These are phyloP conservation scores for Epinotia ramella DNA, from an alignment of 2,888 invertebrate species.

Conservation along the genomic window DNA sequence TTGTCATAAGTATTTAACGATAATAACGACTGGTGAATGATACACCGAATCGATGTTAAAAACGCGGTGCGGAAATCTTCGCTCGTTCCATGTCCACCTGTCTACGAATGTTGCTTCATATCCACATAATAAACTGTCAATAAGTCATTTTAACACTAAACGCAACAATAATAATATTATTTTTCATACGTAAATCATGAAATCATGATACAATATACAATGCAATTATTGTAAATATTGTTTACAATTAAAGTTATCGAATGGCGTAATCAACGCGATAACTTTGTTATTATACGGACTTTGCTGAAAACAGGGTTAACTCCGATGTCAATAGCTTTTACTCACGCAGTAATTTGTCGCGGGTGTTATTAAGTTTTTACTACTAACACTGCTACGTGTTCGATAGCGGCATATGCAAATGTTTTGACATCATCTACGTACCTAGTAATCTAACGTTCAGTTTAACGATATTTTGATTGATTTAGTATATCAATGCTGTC, in stretches of 20 bases:
- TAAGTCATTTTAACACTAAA: background rate
- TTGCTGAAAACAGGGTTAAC: constrained; percentile 39
- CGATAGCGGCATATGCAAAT: constrained; percentile 5
- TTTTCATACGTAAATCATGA: background rate
- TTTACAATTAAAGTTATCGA: constrained; percentile 18
- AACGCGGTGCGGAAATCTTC: too few relatives aligned
- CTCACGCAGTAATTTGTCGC: constrained; percentile 36
- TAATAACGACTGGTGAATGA: too few relatives aligned
- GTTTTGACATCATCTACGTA: background rate
- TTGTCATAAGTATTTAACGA: too few relatives aligned
- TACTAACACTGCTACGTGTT: constrained; percentile 10
- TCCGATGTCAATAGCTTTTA: constrained; percentile 38
- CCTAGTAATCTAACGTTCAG: constrained; percentile 8
- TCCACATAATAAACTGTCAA: too few relatives aligned
- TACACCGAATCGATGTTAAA: too few relatives aligned
- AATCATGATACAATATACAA: background rate
- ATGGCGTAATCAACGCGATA: constrained; percentile 29
- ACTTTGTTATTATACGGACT: constrained; percentile 35
- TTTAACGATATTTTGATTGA: background rate
- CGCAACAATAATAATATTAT: background rate
- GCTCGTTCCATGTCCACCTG: too few relatives aligned
- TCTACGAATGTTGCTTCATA: too few relatives aligned
- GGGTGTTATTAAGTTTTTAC: constrained; percentile 31
- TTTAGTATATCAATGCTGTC: too few relatives aligned
- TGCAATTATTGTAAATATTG: background rate